Percentiles rank a stretch among this genome's conserved stretches.
Evolutionary conservation across 2,797 vertebrate species (phyloP).

Genomic region (Clarias laeviceps): DNA sequence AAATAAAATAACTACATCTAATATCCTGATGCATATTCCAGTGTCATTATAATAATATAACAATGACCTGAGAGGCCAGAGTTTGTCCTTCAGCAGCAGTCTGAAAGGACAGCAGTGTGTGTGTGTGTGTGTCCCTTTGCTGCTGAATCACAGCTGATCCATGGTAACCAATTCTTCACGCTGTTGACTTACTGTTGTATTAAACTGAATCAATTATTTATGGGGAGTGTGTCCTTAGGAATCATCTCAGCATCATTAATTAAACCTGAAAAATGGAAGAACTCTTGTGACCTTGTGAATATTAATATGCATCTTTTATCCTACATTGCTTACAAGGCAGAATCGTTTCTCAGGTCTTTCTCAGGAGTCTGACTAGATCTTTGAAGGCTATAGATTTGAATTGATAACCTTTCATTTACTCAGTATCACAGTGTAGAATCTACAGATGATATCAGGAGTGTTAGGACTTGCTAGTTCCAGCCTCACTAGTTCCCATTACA

Average conservation of each 20-base stretch:
- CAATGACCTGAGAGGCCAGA: not conserved
- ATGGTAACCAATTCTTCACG: slow-evolving; percentile 8
- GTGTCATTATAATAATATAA: not conserved
- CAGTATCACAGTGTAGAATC: not conserved
- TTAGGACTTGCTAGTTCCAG: not conserved
- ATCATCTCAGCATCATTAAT: not conserved
- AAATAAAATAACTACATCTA: not conserved
- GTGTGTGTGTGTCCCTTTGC: slow-evolving; percentile 11
- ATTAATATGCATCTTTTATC: not conserved
- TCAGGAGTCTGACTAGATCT: too few relatives aligned
- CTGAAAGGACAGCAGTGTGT: not conserved
- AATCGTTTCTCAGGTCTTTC: not conserved
- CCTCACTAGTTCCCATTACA: not conserved
- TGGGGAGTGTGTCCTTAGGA: not conserved
- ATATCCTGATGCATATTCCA: not conserved
- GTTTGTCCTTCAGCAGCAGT: slow-evolving; percentile 19
- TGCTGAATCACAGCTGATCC: slow-evolving; percentile 1
- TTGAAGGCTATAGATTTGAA: not conserved
- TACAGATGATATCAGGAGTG: not conserved
- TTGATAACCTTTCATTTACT: not conserved
- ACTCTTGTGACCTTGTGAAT: not conserved
- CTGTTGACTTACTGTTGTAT: not conserved
- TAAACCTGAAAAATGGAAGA: slow-evolving; percentile 8
- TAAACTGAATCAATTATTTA: slow-evolving; percentile 2
- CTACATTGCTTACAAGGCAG: not conserved